Conservation (phyloP, 92 coral and sea anemone genomes). For the Blastomussa wellsi region DNA sequence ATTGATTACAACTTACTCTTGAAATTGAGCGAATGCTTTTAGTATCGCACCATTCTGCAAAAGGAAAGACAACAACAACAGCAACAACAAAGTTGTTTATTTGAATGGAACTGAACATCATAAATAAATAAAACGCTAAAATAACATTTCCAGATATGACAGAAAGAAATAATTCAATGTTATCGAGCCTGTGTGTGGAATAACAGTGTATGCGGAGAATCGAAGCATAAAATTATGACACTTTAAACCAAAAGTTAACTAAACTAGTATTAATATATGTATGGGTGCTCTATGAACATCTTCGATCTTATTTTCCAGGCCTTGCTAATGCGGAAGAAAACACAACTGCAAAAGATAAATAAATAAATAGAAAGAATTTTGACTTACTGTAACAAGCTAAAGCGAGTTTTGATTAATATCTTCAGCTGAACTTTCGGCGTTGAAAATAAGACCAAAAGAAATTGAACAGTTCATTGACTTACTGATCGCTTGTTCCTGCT, state of each 20-base stretch:
- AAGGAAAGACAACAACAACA: neutral
- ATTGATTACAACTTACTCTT: neutral
- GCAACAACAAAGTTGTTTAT: too few species aligned
- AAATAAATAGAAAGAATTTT: neutral
- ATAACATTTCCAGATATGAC: too few species aligned
- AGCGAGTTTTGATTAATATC: neutral
- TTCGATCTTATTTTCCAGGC: neutral
- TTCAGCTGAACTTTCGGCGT: neutral
- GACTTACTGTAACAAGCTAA: neutral
- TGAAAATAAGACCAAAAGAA: neutral
- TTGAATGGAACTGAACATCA: too few species aligned
- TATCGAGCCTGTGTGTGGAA: too few species aligned
- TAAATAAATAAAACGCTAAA: too few species aligned
- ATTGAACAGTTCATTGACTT: neutral
- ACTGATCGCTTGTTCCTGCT: constrained; percentile 15
- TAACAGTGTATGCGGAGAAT: too few species aligned
- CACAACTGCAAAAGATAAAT: too few species aligned
- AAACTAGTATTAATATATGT: too few species aligned
- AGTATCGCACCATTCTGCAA: neutral
- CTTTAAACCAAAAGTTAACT: too few species aligned
- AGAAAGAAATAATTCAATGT: too few species aligned
- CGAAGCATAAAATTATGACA: too few species aligned
- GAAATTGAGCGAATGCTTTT: neutral
- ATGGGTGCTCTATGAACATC: neutral
- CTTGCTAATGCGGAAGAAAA: neutral